Evolutionary conservation across 2,113 vertebrate genomes (phyloP).

Genomic region (Syngnathoides biaculeatus): DNA sequence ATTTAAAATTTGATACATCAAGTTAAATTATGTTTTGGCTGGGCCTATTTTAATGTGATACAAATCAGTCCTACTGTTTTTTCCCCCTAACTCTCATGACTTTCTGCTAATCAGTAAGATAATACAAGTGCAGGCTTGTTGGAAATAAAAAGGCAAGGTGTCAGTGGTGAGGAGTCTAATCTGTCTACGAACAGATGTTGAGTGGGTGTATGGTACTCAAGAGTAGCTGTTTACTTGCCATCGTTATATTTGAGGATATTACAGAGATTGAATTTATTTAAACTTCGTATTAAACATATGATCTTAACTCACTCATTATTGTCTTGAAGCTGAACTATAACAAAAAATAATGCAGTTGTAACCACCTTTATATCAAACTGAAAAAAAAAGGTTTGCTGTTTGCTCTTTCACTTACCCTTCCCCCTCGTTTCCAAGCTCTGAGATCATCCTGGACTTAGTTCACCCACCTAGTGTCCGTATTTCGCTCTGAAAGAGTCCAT

Average conservation of each 20-base stretch:
- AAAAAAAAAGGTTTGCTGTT: background rate
- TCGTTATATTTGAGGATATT: too few species aligned
- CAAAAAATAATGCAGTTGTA: background rate
- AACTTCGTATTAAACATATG: background rate
- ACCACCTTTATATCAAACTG: background rate
- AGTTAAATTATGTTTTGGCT: conserved; percentile 37
- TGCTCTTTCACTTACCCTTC: conserved; percentile 32
- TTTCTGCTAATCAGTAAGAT: conserved; percentile 31
- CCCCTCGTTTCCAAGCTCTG: conserved; percentile 6
- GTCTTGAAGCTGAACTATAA: too few species aligned
- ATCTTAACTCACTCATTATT: background rate
- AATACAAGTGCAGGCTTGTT: conserved; percentile 3
- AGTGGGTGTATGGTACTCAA: conserved; percentile 39
- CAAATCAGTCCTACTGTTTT: conserved; percentile 14
- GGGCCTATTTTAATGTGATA: conserved; percentile 15
- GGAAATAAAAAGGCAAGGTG: conserved; percentile 11
- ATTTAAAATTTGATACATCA: conserved; percentile 21
- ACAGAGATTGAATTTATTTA: background rate
- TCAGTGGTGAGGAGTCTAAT: conserved; percentile 14
- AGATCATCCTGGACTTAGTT: conserved; percentile 2
- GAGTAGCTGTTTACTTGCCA: conserved; percentile 30
- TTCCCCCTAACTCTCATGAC: conserved; percentile 3
- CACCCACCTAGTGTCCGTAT: conserved; percentile 4
- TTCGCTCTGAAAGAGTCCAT: background rate
- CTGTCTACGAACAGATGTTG: conserved; percentile 45